Percentiles rank a stretch among this genome's conserved stretches.
These are phyloP conservation scores for Antitype chi DNA, from an alignment of 2,888 invertebrate species.

Conservation along the genomic window DNA sequence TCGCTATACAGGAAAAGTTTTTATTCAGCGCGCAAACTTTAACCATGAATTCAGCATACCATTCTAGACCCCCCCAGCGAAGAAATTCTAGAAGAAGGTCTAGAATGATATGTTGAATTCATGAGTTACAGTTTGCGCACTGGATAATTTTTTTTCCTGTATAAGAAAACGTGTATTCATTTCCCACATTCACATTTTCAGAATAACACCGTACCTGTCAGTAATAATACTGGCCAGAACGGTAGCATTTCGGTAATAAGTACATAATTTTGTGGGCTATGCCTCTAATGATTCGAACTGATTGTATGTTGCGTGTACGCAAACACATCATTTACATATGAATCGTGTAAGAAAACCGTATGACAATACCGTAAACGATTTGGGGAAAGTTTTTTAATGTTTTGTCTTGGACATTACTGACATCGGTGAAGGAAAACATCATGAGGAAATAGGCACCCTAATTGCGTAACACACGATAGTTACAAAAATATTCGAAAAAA, in stretches of 20 bases:
- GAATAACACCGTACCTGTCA: conserved; percentile 31
- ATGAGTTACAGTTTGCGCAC: too few relatives aligned
- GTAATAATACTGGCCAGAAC: conserved; percentile 40
- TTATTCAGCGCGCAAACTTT: too few relatives aligned
- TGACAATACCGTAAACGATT: conserved; percentile 35
- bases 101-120: too few relatives aligned
- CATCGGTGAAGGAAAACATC: neutral
- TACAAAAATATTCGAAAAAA: too few relatives aligned
- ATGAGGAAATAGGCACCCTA: too few relatives aligned
- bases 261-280: conserved; percentile 63
- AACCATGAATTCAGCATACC: too few relatives aligned
- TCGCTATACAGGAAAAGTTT: too few relatives aligned
- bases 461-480: too few relatives aligned
- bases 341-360: conserved; percentile 45
- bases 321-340: conserved; percentile 60
- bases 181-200: neutral
- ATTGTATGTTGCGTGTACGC: conserved; percentile 41
- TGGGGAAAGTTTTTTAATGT: conserved; percentile 55
- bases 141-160: too few relatives aligned
- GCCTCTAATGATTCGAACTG: conserved; percentile 58
- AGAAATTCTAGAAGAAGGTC: too few relatives aligned
- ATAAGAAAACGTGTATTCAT: neutral
- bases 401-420: neutral
- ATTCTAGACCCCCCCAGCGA: too few relatives aligned
- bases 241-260: conserved; percentile 64